phyloP scores from a whole-genome alignment of 1,140 invertebrate genomes.

The Artemia franciscana region DNA sequence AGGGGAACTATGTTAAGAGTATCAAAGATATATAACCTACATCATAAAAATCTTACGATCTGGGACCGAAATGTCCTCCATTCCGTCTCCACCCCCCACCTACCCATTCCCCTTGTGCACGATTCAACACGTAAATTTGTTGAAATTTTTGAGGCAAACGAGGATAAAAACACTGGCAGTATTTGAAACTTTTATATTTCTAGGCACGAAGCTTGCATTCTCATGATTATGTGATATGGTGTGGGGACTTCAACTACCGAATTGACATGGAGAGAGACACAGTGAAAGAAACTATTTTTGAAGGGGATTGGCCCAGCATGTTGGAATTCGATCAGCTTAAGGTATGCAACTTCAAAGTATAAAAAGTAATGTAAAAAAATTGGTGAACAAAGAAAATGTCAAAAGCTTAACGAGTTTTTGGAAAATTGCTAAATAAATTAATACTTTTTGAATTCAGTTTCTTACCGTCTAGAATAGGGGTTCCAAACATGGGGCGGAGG shows the following conservation, averaged over 20 bases:
- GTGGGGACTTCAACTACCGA: conserved; percentile 98
- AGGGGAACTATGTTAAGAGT: no score
- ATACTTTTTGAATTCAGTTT: no score
- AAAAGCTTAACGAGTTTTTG: no score
- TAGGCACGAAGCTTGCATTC: conserved; percentile 59
- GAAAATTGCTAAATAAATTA: no score
- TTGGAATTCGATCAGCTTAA: conserved; percentile 71
- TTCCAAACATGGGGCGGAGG: no score
- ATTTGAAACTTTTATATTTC: conserved; percentile 10
- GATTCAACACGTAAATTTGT: conserved; percentile 3
- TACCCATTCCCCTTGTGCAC: conserved; percentile 4
- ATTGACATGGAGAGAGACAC: conserved; percentile 89
- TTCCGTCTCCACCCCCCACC: background rate
- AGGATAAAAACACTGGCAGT: conserved; percentile 1
- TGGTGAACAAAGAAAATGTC: no score
- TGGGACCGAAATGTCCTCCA: no score
- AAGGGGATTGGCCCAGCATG: conserved; percentile 50
- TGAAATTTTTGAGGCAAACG: background rate
- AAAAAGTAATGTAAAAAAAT: no score
- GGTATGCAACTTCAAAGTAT: conserved; percentile 19
- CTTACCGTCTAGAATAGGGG: no score
- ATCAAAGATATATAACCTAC: no score
- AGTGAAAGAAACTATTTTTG: conserved; percentile 57
- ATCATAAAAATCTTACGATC: no score
- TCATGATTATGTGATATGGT: conserved; percentile 98